Percentiles rank a stretch among this genome's conserved stretches.
Evolutionary conservation across 2,797 vertebrate species (phyloP).

Genomic region (Peromyscus nudipes): DNA sequence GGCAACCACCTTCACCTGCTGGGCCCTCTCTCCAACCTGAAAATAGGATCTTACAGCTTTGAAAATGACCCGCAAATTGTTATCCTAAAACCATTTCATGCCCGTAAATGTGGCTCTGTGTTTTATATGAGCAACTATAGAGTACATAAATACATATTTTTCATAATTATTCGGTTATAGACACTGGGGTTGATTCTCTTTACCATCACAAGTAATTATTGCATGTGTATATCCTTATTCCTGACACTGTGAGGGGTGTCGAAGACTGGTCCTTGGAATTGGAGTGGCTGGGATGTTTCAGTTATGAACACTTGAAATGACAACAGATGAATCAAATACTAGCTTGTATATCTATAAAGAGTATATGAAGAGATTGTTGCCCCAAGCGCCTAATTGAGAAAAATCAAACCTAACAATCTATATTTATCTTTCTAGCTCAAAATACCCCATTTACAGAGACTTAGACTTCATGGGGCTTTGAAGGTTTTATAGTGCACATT

Average conservation of each 20-base stretch:
- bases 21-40: not conserved
- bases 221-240: not conserved
- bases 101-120: not conserved
- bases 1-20: not conserved
- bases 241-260: not conserved
- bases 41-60: not conserved
- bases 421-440: slow-evolving; percentile 25
- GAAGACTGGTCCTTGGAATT: not conserved
- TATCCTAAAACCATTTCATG: not conserved
- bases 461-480: not conserved
- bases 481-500: not conserved
- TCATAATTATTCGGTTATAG: not conserved
- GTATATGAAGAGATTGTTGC: not conserved
- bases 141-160: not conserved
- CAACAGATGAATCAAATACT: not conserved
- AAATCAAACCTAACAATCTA: not conserved
- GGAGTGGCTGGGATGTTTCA: not conserved
- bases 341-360: not conserved
- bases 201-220: not conserved
- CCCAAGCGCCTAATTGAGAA: not conserved
- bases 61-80: not conserved
- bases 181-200: not conserved
- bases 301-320: not conserved
- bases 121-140: not conserved
- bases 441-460: not conserved